Evolutionary conservation across 2,888 invertebrate genomes (phyloP).

Genomic region (Cephus nigrinus): DNA sequence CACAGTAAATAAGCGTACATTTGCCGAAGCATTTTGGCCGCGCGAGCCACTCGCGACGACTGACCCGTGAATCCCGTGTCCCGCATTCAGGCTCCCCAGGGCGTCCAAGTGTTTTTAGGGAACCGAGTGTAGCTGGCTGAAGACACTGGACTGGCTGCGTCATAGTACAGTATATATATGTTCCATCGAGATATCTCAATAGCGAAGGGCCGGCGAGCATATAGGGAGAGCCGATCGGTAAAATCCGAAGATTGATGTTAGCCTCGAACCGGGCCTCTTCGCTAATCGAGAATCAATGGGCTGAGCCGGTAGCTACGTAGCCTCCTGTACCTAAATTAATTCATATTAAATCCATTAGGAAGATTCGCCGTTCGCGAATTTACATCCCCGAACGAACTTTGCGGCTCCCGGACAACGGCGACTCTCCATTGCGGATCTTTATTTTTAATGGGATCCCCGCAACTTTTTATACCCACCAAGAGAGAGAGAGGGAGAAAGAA

Average conservation of each 20-base stretch:
- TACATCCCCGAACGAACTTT: neutral
- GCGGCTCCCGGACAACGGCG: too few species aligned
- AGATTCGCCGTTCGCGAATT: neutral
- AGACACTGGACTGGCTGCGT: too few species aligned
- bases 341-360: conserved; percentile 4
- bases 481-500: neutral
- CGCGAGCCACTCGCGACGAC: neutral
- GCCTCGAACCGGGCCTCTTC: conserved; percentile 15
- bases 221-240: too few species aligned
- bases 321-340: neutral
- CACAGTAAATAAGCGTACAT: conserved; percentile 2
- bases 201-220: too few species aligned
- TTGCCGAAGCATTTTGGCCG: neutral
- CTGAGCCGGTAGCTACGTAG: neutral
- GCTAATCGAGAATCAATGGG: conserved; percentile 33
- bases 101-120: neutral
- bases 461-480: conserved; percentile 14
- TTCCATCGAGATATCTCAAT: too few species aligned
- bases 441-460: too few species aligned
- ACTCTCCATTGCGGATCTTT: too few species aligned
- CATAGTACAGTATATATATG: too few species aligned
- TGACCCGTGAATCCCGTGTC: neutral
- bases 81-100: neutral
- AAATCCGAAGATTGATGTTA: conserved; percentile 20
- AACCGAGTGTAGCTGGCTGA: neutral